phyloP scores from a whole-genome alignment of 1,140 invertebrate genomes.

The Melitaea cinxia region DNA sequence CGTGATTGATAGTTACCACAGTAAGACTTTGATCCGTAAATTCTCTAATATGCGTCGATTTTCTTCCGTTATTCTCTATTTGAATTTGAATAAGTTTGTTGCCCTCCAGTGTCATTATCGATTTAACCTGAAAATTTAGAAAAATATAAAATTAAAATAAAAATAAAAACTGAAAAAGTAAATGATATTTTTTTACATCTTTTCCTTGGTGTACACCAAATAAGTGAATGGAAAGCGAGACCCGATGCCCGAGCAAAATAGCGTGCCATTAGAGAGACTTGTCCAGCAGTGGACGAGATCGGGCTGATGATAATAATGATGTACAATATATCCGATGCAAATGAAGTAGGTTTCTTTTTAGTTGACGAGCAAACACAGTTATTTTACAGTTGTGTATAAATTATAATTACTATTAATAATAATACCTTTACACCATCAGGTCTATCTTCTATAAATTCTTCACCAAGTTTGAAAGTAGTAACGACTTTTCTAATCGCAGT shows the following conservation, averaged over 20 bases:
- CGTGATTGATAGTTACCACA: conserved; percentile 54
- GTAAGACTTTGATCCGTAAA: conserved; percentile 63
- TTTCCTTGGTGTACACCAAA: too few species aligned
- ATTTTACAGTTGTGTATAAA: too few species aligned
- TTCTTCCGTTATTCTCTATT: conserved; percentile 83
- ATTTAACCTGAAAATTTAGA: conserved; percentile 84
- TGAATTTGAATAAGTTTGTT: conserved; percentile 85
- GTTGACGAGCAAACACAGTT: too few species aligned
- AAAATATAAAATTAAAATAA: not conserved
- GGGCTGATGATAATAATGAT: too few species aligned
- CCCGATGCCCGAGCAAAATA: too few species aligned
- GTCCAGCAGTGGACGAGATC: too few species aligned
- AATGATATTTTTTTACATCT: too few species aligned
- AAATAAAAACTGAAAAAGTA: too few species aligned
- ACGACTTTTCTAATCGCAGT: conserved; percentile 49
- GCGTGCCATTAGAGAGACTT: too few species aligned
- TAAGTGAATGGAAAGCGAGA: too few species aligned
- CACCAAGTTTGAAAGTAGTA: conserved; percentile 48
- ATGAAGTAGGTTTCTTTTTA: too few species aligned
- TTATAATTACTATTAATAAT: not conserved
- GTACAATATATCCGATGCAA: too few species aligned
- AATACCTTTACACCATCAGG: conserved; percentile 58
- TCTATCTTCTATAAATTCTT: conserved; percentile 59
- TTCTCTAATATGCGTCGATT: conserved; percentile 83
- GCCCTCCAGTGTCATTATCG: conserved; percentile 81